Percentiles rank a stretch among this genome's conserved stretches.
These are phyloP conservation scores for Xiphydria camelus DNA, from an alignment of 2,888 invertebrate genomes.

Conservation along the genomic window DNA sequence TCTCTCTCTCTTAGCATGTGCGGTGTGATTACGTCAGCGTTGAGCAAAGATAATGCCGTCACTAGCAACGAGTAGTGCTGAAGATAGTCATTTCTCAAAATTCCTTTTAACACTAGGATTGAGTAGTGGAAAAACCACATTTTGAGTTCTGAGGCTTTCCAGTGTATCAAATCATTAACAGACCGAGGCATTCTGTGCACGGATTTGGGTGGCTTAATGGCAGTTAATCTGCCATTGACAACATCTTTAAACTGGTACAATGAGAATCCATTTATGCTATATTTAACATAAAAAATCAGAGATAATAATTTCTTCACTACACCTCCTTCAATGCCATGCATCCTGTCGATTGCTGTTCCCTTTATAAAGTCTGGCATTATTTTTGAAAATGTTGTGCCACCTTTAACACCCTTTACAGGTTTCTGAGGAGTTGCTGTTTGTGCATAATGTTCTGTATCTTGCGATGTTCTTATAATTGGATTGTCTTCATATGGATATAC, in stretches of 20 bases:
- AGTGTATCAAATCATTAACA: constrained; percentile 20
- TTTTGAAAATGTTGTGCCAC: constrained; percentile 8
- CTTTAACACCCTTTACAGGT: constrained; percentile 18
- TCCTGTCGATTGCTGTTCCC: no score
- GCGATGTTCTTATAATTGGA: constrained; percentile 13
- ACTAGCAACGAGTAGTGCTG: constrained; percentile 15
- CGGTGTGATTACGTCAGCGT: no score
- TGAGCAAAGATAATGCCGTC: constrained; percentile 9
- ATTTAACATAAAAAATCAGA: constrained; percentile 17
- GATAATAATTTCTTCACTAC: constrained; percentile 20
- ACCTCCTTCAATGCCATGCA: no score
- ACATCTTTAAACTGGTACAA: constrained; percentile 13
- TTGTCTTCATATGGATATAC: constrained; percentile 21
- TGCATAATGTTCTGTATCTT: constrained; percentile 16
- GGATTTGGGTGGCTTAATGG: constrained; percentile 25
- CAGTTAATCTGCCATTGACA: constrained; percentile 11
- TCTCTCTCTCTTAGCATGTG: no score
- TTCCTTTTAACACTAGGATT: constrained; percentile 13
- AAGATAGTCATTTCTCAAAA: constrained; percentile 17
- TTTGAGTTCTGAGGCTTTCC: constrained; percentile 28
- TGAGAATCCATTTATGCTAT: constrained; percentile 12
- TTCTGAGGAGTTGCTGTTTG: constrained; percentile 12
- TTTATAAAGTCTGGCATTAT: no score
- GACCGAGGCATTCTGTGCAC: constrained; percentile 22
- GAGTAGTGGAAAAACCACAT: no score